phyloP scores from a whole-genome alignment of 2,797 vertebrate species.

The Darevskia nairensis region DNA sequence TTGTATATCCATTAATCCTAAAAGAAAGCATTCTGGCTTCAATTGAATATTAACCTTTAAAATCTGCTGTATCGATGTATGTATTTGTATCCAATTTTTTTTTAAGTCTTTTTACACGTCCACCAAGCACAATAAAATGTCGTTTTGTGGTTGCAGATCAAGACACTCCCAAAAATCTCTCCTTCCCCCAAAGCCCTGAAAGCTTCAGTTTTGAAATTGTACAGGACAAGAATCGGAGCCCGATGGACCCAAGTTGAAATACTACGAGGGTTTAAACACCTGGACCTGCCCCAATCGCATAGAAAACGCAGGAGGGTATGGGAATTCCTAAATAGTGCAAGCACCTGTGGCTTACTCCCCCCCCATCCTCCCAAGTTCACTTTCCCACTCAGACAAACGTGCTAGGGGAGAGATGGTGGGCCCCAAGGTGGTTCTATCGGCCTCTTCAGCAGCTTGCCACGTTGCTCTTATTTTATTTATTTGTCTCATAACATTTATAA shows the following conservation, averaged over 20 bases:
- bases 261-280: background rate
- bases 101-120: too few species aligned
- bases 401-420: background rate
- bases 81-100: too few species aligned
- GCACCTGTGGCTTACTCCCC: too few species aligned
- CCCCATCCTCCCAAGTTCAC: too few species aligned
- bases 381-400: background rate
- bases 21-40: too few species aligned
- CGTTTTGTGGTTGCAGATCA: background rate
- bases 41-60: too few species aligned
- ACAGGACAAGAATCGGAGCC: background rate
- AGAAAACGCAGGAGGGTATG: accelerated
- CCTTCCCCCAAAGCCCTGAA: background rate
- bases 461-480: background rate
- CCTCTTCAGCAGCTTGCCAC: too few species aligned
- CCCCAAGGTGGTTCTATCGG: background rate
- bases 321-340: background rate
- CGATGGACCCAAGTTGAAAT: background rate
- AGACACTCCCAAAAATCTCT: background rate
- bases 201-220: background rate
- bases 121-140: too few species aligned
- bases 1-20: too few species aligned
- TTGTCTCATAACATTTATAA: too few species aligned
- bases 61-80: too few species aligned
- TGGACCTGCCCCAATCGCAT: background rate